phyloP scores from a whole-genome alignment of 2,888 invertebrate species.

The Bembecia ichneumoniformis region DNA sequence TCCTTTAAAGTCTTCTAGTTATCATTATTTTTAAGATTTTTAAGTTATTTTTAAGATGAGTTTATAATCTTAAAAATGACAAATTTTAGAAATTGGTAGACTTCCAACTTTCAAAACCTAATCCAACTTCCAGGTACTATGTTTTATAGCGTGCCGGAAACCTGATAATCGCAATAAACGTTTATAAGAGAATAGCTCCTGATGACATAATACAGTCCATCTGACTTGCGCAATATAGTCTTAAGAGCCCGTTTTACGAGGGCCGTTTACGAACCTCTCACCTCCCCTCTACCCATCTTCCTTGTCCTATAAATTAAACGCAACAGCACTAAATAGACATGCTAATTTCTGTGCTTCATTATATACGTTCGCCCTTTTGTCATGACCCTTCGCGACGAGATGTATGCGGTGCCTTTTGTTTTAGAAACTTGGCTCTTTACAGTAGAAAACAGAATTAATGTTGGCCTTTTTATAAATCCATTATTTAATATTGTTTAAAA shows the following conservation, averaged over 20 bases:
- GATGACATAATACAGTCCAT: slow-evolving; percentile 10
- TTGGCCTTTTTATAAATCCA: too few relatives aligned
- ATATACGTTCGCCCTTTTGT: slow-evolving; percentile 17
- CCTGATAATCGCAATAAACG: neutral
- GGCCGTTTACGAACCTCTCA: slow-evolving; percentile 8
- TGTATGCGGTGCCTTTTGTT: neutral
- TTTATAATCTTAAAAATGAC: too few relatives aligned
- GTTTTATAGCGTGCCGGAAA: neutral
- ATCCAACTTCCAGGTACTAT: neutral
- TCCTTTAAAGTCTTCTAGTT: too few relatives aligned
- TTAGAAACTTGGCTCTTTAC: neutral
- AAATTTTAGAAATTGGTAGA: too few relatives aligned
- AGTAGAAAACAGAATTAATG: too few relatives aligned
- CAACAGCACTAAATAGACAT: slow-evolving; percentile 35
- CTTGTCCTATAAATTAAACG: slow-evolving; percentile 38
- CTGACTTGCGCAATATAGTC: slow-evolving; percentile 16
- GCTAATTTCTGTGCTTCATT: slow-evolving; percentile 36
- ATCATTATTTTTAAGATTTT: too few relatives aligned
- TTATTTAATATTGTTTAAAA: too few relatives aligned
- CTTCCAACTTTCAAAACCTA: too few relatives aligned
- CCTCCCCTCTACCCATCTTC: slow-evolving; percentile 10
- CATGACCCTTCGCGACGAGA: neutral
- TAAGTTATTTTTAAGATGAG: too few relatives aligned
- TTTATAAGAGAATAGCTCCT: neutral
- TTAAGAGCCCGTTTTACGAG: slow-evolving; percentile 19